Conservation (phyloP, 2,113 vertebrate species). For the Hippopotamus amphibius region DNA sequence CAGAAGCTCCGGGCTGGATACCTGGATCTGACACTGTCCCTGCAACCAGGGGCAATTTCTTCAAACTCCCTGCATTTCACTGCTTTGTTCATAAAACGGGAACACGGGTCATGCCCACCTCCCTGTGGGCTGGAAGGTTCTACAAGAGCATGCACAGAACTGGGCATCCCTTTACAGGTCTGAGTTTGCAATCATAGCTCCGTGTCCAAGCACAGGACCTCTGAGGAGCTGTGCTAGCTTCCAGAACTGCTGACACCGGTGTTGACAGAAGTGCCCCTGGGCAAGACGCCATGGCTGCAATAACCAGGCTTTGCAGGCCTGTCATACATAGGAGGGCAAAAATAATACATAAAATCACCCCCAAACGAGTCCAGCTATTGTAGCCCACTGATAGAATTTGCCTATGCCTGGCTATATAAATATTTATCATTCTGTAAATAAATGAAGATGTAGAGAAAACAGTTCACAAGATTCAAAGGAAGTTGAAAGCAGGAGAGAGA, state of each 20-base stretch:
- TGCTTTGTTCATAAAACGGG: neutral
- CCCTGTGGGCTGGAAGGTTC: neutral
- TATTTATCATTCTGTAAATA: neutral
- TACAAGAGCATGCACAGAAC: fast-evolving
- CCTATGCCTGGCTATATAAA: too few relatives aligned
- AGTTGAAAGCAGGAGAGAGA: too few relatives aligned
- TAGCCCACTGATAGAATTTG: neutral
- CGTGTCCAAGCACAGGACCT: fast-evolving
- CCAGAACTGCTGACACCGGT: neutral
- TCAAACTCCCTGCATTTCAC: neutral
- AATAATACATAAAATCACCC: neutral
- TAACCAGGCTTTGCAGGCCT: neutral
- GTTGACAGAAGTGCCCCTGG: neutral
- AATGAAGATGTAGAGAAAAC: neutral
- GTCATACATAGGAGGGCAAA: neutral
- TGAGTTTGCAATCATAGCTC: neutral
- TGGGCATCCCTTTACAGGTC: fast-evolving
- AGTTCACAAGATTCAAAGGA: neutral
- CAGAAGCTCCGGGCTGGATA: neutral
- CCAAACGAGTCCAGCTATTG: neutral
- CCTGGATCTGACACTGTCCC: neutral
- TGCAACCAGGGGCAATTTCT: too few relatives aligned
- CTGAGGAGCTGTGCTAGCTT: neutral
- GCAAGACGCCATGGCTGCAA: neutral
- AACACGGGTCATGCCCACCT: fast-evolving